Conservation (phyloP, 2,113 vertebrate species). For the Saimiri boliviensis region DNA sequence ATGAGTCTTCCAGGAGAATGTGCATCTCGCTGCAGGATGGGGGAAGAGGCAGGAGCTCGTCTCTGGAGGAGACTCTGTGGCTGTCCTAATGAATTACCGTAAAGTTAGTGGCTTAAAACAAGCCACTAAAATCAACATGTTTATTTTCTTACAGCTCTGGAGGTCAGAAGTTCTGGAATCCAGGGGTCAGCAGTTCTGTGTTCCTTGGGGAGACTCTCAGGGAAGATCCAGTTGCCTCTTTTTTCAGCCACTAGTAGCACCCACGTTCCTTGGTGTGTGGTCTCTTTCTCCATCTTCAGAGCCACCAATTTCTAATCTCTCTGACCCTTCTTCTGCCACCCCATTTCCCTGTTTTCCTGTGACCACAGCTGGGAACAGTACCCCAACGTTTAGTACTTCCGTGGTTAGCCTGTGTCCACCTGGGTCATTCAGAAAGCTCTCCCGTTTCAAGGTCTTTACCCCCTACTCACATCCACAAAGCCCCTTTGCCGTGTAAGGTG, state of each 20-base stretch:
- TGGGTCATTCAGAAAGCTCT: not conserved
- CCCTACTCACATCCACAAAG: not conserved
- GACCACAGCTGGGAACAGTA: not conserved
- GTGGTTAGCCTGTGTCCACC: not conserved
- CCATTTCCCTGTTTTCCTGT: too few species aligned
- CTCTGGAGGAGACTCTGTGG: not conserved
- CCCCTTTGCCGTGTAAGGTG: not conserved
- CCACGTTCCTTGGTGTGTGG: rapidly evolving
- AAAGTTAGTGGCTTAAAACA: not conserved
- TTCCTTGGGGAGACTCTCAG: not conserved
- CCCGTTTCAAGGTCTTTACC: rapidly evolving
- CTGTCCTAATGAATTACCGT: too few species aligned
- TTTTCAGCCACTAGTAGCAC: not conserved
- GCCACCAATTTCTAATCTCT: not conserved
- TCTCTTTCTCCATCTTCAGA: not conserved
- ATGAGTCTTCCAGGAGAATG: rapidly evolving
- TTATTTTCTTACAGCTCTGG: not conserved
- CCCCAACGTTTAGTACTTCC: not conserved
- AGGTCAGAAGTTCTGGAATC: not conserved
- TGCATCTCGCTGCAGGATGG: rapidly evolving
- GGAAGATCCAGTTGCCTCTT: not conserved
- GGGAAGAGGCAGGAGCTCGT: not conserved
- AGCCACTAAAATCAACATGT: too few species aligned
- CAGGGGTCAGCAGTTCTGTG: not conserved
- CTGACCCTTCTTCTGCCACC: not conserved